A percentile compares a stretch with the other conserved stretches of the same genome.
Evolutionary conservation across 2,797 vertebrate species (phyloP).

Genomic region (Scleropages formosus): DNA sequence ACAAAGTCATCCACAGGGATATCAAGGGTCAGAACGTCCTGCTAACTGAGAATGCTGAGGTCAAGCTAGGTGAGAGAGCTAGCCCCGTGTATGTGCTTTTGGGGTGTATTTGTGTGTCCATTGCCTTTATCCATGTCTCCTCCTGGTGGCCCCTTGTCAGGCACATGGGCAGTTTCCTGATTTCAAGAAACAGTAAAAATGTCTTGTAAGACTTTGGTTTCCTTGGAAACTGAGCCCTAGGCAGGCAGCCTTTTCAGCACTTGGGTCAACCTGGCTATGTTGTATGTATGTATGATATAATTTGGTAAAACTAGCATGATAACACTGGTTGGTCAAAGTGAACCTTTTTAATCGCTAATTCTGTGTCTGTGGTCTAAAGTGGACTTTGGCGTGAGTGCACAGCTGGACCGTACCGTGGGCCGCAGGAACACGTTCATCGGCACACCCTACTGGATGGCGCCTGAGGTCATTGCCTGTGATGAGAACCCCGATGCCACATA

Average conservation of each 20-base stretch:
- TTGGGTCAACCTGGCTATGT: no score
- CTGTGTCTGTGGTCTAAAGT: slow-evolving; percentile 49
- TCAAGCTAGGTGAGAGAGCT: slow-evolving; percentile 85
- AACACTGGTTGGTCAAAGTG: no score
- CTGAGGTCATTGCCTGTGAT: slow-evolving; percentile 94
- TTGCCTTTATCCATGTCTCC: not conserved
- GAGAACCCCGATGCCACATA: slow-evolving; percentile 91
- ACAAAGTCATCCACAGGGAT: slow-evolving; percentile 98
- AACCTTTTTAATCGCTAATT: no score
- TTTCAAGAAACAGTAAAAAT: not conserved
- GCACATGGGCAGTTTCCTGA: not conserved
- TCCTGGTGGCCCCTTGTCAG: not conserved
- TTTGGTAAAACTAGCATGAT: no score
- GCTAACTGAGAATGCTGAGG: slow-evolving; percentile 93
- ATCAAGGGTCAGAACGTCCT: slow-evolving; percentile 98
- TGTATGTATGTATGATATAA: no score
- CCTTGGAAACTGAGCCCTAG: not conserved
- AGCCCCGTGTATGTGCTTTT: no score
- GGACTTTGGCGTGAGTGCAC: slow-evolving; percentile 79
- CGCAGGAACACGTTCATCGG: slow-evolving; percentile 91
- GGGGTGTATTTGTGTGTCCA: no score
- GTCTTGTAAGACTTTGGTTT: not conserved
- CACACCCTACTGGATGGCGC: slow-evolving; percentile 98
- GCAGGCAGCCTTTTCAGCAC: not conserved
- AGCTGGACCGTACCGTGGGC: slow-evolving; percentile 76